phyloP scores from a whole-genome alignment of 2,888 invertebrate species.

The Ophion ellenae region DNA sequence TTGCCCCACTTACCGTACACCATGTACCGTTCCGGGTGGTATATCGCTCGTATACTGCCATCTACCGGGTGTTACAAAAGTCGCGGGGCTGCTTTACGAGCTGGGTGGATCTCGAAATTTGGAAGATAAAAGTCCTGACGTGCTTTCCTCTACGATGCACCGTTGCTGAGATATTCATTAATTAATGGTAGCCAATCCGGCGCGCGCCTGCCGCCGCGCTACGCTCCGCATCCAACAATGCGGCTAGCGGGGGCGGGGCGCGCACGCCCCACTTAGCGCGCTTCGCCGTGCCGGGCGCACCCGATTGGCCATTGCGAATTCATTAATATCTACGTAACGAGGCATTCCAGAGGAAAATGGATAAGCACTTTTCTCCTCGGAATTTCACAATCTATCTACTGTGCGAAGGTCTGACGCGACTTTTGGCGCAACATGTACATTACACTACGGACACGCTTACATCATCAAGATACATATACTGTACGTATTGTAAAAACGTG shows the following conservation, averaged over 20 bases:
- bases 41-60: constrained; percentile 10
- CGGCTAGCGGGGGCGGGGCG: not conserved
- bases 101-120: not conserved
- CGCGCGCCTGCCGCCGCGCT: not conserved
- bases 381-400: not conserved
- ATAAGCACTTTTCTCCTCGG: not conserved
- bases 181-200: not conserved
- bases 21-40: constrained; percentile 52
- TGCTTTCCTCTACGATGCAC: not conserved
- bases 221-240: not conserved
- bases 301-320: too few relatives aligned
- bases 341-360: not conserved
- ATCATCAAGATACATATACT: not conserved
- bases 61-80: constrained; percentile 22
- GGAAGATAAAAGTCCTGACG: not conserved
- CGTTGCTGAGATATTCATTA: not conserved
- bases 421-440: constrained; percentile 4
- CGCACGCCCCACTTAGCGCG: not conserved
- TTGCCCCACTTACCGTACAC: constrained; percentile 77
- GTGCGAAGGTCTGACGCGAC: not conserved
- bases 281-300: too few relatives aligned
- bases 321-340: too few relatives aligned
- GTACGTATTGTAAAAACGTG: not conserved
- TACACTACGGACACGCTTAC: not conserved
- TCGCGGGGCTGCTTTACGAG: not conserved